A percentile compares a stretch with the other conserved stretches of the same genome.
These are phyloP conservation scores for Paramisgurnus dabryanus DNA, from an alignment of 2,113 vertebrate genomes.

Conservation along the genomic window DNA sequence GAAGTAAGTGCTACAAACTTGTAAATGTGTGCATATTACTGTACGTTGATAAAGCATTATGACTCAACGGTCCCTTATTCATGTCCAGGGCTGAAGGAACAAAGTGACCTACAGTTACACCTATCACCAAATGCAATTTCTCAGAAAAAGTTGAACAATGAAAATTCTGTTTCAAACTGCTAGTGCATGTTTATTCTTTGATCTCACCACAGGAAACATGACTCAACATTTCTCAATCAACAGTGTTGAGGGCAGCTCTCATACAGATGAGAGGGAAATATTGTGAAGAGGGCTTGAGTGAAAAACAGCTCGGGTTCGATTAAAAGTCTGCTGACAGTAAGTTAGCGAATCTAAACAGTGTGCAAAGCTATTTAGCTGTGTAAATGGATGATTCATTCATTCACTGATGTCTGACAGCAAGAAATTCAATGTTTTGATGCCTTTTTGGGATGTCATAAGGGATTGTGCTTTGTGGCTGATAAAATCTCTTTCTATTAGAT, in stretches of 20 bases:
- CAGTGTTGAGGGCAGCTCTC: background rate
- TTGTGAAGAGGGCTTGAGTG: background rate
- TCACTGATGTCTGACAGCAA: slow-evolving; percentile 21
- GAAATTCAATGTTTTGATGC: slow-evolving; percentile 21
- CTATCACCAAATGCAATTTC: no score
- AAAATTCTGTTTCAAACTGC: no score
- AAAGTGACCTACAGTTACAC: no score
- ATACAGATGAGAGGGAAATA: slow-evolving; percentile 4
- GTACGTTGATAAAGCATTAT: no score
- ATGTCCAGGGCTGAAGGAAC: no score
- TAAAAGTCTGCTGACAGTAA: slow-evolving; percentile 22
- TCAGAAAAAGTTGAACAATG: no score
- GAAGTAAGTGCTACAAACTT: background rate
- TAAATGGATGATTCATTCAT: slow-evolving; percentile 31
- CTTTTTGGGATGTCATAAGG: slow-evolving; percentile 27
- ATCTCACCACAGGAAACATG: slow-evolving; percentile 27
- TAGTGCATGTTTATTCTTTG: background rate
- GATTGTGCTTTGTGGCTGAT: slow-evolving; percentile 29
- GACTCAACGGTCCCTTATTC: no score
- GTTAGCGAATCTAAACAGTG: background rate
- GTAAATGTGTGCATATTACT: background rate
- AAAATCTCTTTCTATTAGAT: slow-evolving; percentile 51
- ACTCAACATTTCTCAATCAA: slow-evolving; percentile 24
- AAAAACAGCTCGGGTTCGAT: background rate
- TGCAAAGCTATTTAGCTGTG: slow-evolving; percentile 28